Evolutionary conservation across 1,140 invertebrate species (phyloP).

Genomic region (Agrilus planipennis): DNA sequence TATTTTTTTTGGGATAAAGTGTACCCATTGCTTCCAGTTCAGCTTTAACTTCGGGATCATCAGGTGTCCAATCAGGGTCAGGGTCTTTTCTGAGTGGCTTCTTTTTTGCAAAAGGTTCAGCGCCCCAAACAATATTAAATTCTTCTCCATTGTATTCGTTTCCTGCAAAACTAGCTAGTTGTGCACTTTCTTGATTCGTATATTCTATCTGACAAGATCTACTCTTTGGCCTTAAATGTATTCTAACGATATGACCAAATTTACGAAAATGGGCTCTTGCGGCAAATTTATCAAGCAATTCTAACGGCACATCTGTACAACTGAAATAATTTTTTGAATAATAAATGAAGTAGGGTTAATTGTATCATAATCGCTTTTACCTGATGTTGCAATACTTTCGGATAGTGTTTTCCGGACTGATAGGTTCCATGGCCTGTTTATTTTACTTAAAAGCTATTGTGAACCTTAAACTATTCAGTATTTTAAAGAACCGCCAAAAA

Average conservation of each 20-base stretch:
- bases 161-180: conserved; percentile 43
- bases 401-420: too few relatives aligned
- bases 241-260: conserved; percentile 48
- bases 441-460: too few relatives aligned
- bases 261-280: conserved; percentile 52
- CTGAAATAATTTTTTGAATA: conserved; percentile 27
- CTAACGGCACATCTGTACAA: conserved; percentile 50
- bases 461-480: too few relatives aligned
- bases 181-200: conserved; percentile 41
- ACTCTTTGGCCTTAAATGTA: conserved; percentile 45
- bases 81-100: conserved; percentile 34
- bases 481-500: too few relatives aligned
- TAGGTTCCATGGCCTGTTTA: too few relatives aligned
- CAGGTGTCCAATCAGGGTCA: conserved; percentile 40
- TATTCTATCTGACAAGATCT: conserved; percentile 49
- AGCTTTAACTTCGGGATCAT: conserved; percentile 39
- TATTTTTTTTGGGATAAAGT: too few relatives aligned
- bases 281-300: conserved; percentile 44
- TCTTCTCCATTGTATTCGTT: conserved; percentile 45
- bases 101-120: conserved; percentile 11
- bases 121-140: conserved; percentile 38
- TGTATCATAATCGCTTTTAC: too few relatives aligned
- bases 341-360: too few relatives aligned
- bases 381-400: too few relatives aligned
- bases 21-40: conserved; percentile 44